Percentiles rank a stretch among this genome's conserved stretches.
Conservation (phyloP, 1,140 invertebrate species). For the Sitobion miscanthi region DNA sequence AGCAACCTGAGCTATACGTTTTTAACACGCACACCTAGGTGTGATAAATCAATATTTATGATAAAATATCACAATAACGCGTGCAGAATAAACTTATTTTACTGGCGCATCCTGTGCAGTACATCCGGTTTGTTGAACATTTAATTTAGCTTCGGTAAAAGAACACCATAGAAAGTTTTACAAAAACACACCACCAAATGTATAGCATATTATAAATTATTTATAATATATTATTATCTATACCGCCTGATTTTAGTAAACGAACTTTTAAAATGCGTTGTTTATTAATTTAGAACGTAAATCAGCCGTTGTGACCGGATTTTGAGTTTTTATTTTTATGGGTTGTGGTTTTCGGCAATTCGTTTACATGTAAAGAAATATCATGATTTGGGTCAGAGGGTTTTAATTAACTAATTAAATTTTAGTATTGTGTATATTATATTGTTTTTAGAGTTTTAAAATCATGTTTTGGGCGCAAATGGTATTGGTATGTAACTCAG, state of each 20-base stretch:
- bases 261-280: background rate
- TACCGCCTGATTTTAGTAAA: background rate
- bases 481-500: background rate
- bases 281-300: background rate
- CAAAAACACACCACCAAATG: background rate
- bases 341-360: background rate
- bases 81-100: background rate
- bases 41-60: background rate
- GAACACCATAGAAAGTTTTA: background rate
- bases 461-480: background rate
- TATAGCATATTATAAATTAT: background rate
- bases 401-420: background rate
- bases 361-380: background rate
- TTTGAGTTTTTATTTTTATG: background rate
- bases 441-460: background rate
- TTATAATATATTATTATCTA: background rate
- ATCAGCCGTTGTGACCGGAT: background rate
- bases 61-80: background rate
- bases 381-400: background rate
- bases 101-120: background rate
- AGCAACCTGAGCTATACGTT: background rate
- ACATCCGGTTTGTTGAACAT: background rate
- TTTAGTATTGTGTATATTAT: background rate
- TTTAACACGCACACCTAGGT: background rate
- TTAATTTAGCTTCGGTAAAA: background rate